phyloP scores from a whole-genome alignment of 2,113 vertebrate genomes.

The Hippocampus guttulatus region DNA sequence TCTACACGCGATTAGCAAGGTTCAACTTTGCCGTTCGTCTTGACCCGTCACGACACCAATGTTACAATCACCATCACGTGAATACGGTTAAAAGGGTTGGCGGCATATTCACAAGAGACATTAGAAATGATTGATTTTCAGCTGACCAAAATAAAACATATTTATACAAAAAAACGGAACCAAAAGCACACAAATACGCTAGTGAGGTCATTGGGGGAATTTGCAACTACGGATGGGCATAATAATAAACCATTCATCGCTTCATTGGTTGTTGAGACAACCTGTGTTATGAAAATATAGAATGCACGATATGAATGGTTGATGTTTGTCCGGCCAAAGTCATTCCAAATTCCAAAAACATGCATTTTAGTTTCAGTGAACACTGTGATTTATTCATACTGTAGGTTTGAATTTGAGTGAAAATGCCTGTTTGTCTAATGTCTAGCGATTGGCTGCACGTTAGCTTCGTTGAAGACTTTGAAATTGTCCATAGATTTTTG shows the following conservation, averaged over 20 bases:
- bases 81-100: conserved; percentile 33
- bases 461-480: no score
- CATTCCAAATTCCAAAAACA: no score
- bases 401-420: no score
- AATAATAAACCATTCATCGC: background rate
- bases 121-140: conserved; percentile 72
- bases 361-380: no score
- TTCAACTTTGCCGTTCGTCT: conserved; percentile 9
- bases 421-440: no score
- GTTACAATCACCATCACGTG: conserved; percentile 70
- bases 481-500: no score
- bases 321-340: no score
- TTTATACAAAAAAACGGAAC: background rate
- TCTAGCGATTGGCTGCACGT: no score
- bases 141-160: conserved; percentile 57
- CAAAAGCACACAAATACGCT: conserved; percentile 50
- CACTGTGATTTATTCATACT: no score
- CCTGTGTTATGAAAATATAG: background rate
- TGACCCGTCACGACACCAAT: conserved; percentile 61
- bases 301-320: background rate
- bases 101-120: conserved; percentile 56
- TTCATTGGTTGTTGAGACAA: background rate
- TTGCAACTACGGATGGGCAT: conserved; percentile 16
- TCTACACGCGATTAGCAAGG: conserved; percentile 12
- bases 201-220: conserved; percentile 42